Evolutionary conservation across 2,888 invertebrate species (phyloP), one percentile per base, ranked within the genome.

Genomic region (Oxyscelio sp.): DNA sequence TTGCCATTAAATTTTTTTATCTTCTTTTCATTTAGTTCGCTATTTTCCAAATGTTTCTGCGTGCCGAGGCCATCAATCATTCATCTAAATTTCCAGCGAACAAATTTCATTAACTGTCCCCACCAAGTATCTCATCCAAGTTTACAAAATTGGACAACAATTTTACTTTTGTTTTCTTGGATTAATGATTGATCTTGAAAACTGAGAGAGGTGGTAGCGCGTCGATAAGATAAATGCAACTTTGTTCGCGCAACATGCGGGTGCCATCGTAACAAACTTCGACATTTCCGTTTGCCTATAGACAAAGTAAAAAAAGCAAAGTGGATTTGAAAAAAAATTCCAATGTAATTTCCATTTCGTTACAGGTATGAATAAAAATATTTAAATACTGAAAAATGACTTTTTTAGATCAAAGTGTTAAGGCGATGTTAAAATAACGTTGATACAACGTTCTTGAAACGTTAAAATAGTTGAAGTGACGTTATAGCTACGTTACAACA

Each of bases 161-260:
- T n/a, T n/a, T n/a, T n/a, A n/a, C n/a, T n/a, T n/a, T n/a, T n/a
- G n/a, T 66, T 68, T 73, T 66, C 80, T 81, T 61, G 52, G 54
- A 68, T 74, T 74, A 74, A 38, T 21, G 81, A 74, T 74, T 81
- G 81, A 81, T 81, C 81, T 74, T 61, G 38, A 40, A 15, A 19
- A 61, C 78, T 87, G 5, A 11, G n/a, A 11, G 61, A 75, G 56
- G 70, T 70, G 70, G 75, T 86, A 90, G 89, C 89, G 83, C 85
- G 87, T 89, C 87, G 89, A 90, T 90, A 90, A 91, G 90, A 91
- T 90, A 85, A 65, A 82, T 78, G 75, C 65, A 58, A 77, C 73
- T 71, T 77, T 81, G 83, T 79, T 74, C 82, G 85, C 81, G 79
- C 65, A 85, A 85, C 52, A 88, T 87, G 88, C 88, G 87, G 88